Base-by-base conservation (phyloP, 2,888 invertebrate genomes). In the Microctonus aethiopoides region DNA sequence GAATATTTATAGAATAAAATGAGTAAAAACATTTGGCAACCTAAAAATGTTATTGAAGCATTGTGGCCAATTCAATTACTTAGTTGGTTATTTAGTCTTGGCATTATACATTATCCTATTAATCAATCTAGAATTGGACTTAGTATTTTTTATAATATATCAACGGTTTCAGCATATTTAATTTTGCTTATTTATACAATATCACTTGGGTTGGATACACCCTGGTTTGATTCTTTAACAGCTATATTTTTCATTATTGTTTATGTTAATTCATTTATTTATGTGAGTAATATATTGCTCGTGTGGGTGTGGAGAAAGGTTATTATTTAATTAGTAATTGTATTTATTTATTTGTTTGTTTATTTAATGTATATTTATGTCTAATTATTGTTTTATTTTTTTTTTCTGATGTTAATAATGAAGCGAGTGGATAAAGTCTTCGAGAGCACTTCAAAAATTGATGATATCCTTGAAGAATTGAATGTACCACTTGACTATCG, bases 391-490 rank as follows among this genome's bases (percentile, higher is more conserved):
- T n/a, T n/a, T 46, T 1, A 4, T 46, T 1, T 46, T 46, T 16
- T 3, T 46, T 20, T 4, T 16, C 16, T 16, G 5, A 46, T 16
- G 1, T 16, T 46, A 7, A 7, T 4, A 46, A 39, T 39, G 0
- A 56, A 71, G 72, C 59, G n/a, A 68, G 29, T 16, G 4, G n/a
- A 2, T 3, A 22, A 39, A 9, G 7, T 66, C 0, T 36, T 66
- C n/a, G 4, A 41, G 10, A 41, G 67, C 20, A 46, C 71, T 16
- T 26, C 1, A 26, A 65, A 51, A 16, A 29, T 68, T 39, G 73
- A 72, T 10, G 60, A 72, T 4, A 72, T 61, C 0, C 68, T 79
- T 6, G 24, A 52, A 16, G 52, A 68, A 32, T 24, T 79, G 3
- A 75, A 74, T 13, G 39, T 32, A 0, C 3, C 56, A 2, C 10